phyloP scores from a whole-genome alignment of 2,888 invertebrate genomes.

The Trypoxylon attenuatum region DNA sequence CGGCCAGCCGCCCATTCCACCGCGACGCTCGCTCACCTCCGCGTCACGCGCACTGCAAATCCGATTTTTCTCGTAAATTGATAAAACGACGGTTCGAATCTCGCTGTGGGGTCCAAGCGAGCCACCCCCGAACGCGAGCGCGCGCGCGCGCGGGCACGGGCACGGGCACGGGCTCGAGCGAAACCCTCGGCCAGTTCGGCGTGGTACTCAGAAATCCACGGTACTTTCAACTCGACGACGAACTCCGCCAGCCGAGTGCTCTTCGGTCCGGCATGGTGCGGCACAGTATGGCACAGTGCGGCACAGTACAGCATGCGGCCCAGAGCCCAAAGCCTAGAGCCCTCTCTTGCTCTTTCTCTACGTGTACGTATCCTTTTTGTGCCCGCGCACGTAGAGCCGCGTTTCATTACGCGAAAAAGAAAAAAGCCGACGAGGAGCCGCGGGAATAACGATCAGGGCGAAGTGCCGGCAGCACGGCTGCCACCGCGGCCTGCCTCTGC shows the following conservation, averaged over 20 bases:
- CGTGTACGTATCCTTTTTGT: constrained; percentile 7
- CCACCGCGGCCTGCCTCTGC: not conserved
- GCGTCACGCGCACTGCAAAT: constrained; percentile 56
- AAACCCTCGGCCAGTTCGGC: constrained; percentile 15
- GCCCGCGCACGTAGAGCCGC: constrained; percentile 3
- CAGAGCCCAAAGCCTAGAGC: too few species aligned
- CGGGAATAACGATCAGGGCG: constrained; percentile 51
- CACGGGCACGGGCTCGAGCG: not conserved
- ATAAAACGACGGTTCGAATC: constrained; percentile 63
- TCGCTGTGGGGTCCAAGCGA: constrained; percentile 33
- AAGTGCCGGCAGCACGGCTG: constrained; percentile 38
- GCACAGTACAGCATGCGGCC: too few species aligned
- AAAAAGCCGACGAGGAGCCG: constrained; percentile 9
- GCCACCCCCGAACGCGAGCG: constrained; percentile 5
- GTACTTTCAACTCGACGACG: constrained; percentile 19
- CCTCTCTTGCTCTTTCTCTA: not conserved
- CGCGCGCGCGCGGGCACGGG: constrained; percentile 1
- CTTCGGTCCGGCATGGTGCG: not conserved
- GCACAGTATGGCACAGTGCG: not conserved
- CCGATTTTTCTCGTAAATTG: constrained; percentile 63
- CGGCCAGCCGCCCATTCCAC: constrained; percentile 12
- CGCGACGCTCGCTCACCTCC: constrained; percentile 35
- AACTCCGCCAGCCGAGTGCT: constrained; percentile 13
- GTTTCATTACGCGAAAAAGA: constrained; percentile 26
- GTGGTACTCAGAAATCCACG: constrained; percentile 27